Percentiles rank a stretch among this genome's conserved stretches.
phyloP scores from a whole-genome alignment of 2,113 vertebrate species.

The Mobula hypostoma region DNA sequence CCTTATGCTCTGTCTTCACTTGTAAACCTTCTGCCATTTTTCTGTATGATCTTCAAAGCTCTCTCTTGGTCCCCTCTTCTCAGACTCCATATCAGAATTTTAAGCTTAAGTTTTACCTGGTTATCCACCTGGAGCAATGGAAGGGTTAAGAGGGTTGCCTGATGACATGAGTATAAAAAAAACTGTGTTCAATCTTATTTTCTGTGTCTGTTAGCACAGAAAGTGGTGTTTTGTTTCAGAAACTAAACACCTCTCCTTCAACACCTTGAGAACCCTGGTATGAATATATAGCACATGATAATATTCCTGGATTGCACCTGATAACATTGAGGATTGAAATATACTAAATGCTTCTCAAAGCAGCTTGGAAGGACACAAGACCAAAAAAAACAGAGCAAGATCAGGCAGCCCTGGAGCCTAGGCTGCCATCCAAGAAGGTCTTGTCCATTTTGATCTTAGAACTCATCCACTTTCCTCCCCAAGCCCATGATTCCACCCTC shows the following conservation, averaged over 20 bases:
- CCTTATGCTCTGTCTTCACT: not conserved
- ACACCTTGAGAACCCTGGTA: not conserved
- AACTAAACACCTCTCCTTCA: not conserved
- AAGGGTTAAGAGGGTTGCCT: not conserved
- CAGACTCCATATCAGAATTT: not conserved
- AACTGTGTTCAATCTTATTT: not conserved
- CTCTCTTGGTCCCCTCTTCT: not conserved
- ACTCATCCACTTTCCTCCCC: too few species aligned
- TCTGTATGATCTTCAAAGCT: not conserved
- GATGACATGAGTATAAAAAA: not conserved
- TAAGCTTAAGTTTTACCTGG: not conserved
- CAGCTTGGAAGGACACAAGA: too few species aligned
- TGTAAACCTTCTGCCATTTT: not conserved
- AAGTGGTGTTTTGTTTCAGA: not conserved
- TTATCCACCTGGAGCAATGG: not conserved
- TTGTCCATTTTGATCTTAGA: too few species aligned
- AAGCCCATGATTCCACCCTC: too few species aligned
- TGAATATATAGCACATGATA: not conserved
- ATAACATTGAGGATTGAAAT: not conserved
- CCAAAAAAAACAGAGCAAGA: too few species aligned
- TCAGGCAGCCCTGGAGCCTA: too few species aligned
- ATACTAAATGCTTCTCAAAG: too few species aligned
- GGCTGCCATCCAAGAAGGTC: too few species aligned
- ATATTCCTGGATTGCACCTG: not conserved
- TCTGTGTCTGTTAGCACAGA: not conserved